Base-by-base conservation (phyloP, 2,797 vertebrate genomes). In the Myripristis murdjan region DNA sequence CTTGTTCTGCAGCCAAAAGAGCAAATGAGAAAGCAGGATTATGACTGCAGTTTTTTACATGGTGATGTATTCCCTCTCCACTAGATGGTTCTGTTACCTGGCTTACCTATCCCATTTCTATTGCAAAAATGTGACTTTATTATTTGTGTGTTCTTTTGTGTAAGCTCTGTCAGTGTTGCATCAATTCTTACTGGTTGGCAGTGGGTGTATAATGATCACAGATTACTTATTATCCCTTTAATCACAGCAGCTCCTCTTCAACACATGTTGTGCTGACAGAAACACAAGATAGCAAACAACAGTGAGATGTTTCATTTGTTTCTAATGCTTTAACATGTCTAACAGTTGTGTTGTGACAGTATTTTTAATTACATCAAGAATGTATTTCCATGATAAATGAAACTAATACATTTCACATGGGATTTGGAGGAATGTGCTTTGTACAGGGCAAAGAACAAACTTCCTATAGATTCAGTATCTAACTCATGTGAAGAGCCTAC, bases 301-400 rank as follows among this genome's bases (percentile, higher is more conserved):
- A 35, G 7, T 7, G 35, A 8, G 33, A 8, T 35, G 8, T 33
- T 10, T 35, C 33, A 8, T 7, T 35, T 8, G 33, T 35, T 35
- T 33, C 33, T 9, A 8, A 7, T 35, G 33, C 33, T 35, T 33
- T 35, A 9, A 7, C 8, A 31, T 20, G 20, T 20, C 20, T 20
- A 20, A 28, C 28, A 33, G 0, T 8, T 35, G 33, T 35, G 6
- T 35, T 7, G n/a, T 4, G 4, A 35, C 6, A 8, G 6, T 33
- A 35, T 35, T 35, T 35, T 35, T 10, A 35, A 35, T 35, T 8
- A 9, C 58, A 5, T 44, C 28, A 41, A 72, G n/a, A 77, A 49
- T 18, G 22, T 18, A 43, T 41, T 78, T 60, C 20, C 2, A 16
- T 18, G 5, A 37, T 41, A 70, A 75, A 73, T 33, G 23, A 64